phyloP scores from a whole-genome alignment of 1,140 invertebrate species.

The Nautilus pompilius region DNA sequence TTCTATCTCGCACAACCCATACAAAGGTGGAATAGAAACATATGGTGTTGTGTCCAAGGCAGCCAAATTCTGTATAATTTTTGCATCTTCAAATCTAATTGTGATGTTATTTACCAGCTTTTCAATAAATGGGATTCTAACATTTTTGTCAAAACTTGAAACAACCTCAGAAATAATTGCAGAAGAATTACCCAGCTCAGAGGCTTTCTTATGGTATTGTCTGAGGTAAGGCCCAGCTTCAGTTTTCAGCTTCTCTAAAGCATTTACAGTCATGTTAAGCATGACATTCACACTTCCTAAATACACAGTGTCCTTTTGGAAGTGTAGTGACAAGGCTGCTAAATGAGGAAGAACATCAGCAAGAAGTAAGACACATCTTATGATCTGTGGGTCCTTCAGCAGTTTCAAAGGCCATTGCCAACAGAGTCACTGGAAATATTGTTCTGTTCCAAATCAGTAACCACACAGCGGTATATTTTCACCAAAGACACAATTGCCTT shows the following conservation, averaged over 20 bases:
- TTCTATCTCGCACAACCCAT: conserved; percentile 3
- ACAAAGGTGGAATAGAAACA: conserved; percentile 3
- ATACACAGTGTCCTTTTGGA: conserved; percentile 9
- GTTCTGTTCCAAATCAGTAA: conserved; percentile 7
- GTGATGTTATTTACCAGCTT: conserved; percentile 3
- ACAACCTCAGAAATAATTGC: too few relatives aligned
- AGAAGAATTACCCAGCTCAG: not conserved
- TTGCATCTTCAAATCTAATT: conserved; percentile 6
- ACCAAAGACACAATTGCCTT: conserved; percentile 9
- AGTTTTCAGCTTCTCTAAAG: conserved; percentile 1
- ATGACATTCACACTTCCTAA: conserved; percentile 1
- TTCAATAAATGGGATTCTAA: conserved; percentile 4
- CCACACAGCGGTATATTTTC: not conserved
- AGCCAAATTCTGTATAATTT: conserved; percentile 8
- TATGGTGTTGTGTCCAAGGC: conserved; percentile 4
- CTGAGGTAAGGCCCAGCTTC: conserved; percentile 8
- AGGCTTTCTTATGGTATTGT: not conserved
- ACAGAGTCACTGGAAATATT: conserved; percentile 2
- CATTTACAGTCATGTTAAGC: conserved; percentile 5
- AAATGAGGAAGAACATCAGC: conserved; percentile 14
- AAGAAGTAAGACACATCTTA: conserved; percentile 4
- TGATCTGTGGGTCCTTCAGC: conserved; percentile 5
- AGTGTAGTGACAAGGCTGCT: conserved; percentile 5
- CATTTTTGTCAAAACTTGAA: conserved; percentile 1
- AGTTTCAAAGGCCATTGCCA: conserved; percentile 11